Evolutionary conservation across 2,888 invertebrate genomes (phyloP), one percentile per base, ranked within the genome.

Genomic region (Blastobasis adustella): DNA sequence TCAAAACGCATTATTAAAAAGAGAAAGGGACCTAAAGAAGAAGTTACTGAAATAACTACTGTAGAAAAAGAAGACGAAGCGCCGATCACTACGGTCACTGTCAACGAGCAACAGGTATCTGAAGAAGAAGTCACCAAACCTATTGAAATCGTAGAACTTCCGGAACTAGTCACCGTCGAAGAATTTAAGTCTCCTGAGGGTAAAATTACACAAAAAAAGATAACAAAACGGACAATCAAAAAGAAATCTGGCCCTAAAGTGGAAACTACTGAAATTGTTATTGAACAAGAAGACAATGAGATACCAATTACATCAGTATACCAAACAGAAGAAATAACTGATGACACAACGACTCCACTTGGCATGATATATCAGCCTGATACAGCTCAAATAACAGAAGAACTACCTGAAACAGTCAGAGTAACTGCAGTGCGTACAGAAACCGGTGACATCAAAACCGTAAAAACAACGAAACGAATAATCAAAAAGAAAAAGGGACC

Each of bases 401-500:
- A 62, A 49, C 38, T 43, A 45, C 62, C 62, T 0, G 60, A 65
- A 50, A 49, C 58, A 23, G 60, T 63, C 0, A 41, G 57, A 63
- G 76, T 60, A 50, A 69, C 58, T 1, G 58, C 65, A 57, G 56
- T 65, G 0, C 56, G 57, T 4, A 63, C 68, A 0, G 58, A 66
- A 43, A 58, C 55, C 0, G 64, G 66, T 0, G 63, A 66, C 6
- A 50, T 60, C 0, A 55, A 63, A 40, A 59, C 59, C 0, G 53
- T 67, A 59, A 67, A 62, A 60, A 56, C 62, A 0, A 59, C 57
- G 0, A 63, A 60, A 53, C 63, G 66, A 4, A 58, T 67, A n/a
- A 64, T 70, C 38, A 90, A 81, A 58, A 83, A 83, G 49, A 60
- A 71, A 49, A 55, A 76, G 47, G 66, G 63, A 1, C 57, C 58